Conservation (phyloP, 1,140 invertebrate genomes). For the Scaptomyza hsui region DNA sequence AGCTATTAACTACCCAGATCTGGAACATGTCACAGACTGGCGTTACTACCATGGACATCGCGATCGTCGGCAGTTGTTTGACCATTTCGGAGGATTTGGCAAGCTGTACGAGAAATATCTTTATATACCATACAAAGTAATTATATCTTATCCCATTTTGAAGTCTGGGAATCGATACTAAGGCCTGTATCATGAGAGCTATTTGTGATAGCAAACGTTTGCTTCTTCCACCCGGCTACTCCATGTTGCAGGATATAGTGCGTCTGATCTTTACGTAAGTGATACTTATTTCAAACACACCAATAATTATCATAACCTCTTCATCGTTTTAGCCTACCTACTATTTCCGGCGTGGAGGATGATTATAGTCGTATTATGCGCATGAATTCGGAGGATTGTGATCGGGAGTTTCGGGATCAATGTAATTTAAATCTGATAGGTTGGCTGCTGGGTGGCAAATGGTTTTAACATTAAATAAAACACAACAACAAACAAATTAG, state of each 20-base stretch:
- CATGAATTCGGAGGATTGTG: constrained; percentile 53
- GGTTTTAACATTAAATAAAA: constrained; percentile 53
- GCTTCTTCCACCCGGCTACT: constrained; percentile 71
- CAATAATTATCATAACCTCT: no score
- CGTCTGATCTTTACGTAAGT: constrained; percentile 73
- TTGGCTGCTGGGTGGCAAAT: constrained; percentile 56
- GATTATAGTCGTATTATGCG: constrained; percentile 72
- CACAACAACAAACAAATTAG: neutral
- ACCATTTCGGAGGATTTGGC: constrained; percentile 66
- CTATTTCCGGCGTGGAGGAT: constrained; percentile 66
- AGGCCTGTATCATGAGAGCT: constrained; percentile 68
- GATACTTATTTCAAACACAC: neutral
- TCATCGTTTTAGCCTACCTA: constrained; percentile 57
- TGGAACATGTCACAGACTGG: constrained; percentile 30
- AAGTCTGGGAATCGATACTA: constrained; percentile 68
- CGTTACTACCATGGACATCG: constrained; percentile 66
- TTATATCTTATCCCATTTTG: neutral
- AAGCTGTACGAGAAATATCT: constrained; percentile 51
- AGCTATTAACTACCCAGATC: constrained; percentile 43
- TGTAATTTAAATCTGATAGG: constrained; percentile 56
- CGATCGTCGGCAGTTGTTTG: constrained; percentile 72
- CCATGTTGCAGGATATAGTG: constrained; percentile 76
- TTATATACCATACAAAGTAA: neutral
- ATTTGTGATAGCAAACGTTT: constrained; percentile 74
- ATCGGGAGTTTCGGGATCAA: constrained; percentile 41